Evolutionary conservation across 1,140 invertebrate genomes (phyloP), one percentile per base, ranked within the genome.

Genomic region (Drosophila sechellia): DNA sequence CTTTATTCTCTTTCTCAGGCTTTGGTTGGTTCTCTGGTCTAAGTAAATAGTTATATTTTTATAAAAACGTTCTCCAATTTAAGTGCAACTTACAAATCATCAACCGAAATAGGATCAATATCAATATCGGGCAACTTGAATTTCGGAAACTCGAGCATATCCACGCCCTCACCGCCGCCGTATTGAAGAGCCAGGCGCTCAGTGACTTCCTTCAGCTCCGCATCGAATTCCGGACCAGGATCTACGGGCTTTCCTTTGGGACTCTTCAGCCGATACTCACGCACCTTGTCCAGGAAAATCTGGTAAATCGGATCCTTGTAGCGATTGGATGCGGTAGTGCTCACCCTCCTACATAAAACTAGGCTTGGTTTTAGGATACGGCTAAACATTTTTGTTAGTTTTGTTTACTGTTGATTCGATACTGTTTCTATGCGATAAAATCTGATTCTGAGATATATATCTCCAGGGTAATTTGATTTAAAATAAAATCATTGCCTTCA

Each of bases 31-130:
- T 17, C 3, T 69, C 65, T 2, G 35, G 49, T 25, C 63, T 69
- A 22, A 17, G 3, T n/a, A 48, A 17, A 5, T n/a, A 48, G 27
- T 1, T 15, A 39, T 5, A 15, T 0, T 22, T 4, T 1, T 15
- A 13, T 6, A n/a, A 1, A 3, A 10, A 22, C n/a, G 37, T 53
- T 12, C 12, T 12, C 1, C 5, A 35, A 35, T 1, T 1, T 42
- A 17, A 11, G 2, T 1, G n/a, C 8, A 17, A 70, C 66, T 70
- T 35, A 70, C 66, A 49, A 13, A 1, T 57, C 64, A 8, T 34
- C 8, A 5, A 75, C 13, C 2, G 72, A 75, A 31, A 75, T 57
- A 5, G 72, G 71, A 75, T 75, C 72, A 5, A 75, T 37, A 1
- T 31, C 37, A 0, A 75, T 4, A 3, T 58, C 52, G 11, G 72